Evolutionary conservation across 2,113 vertebrate species (phyloP), one percentile per base, ranked within the genome.

Genomic region (Toxotes jaculatrix): DNA sequence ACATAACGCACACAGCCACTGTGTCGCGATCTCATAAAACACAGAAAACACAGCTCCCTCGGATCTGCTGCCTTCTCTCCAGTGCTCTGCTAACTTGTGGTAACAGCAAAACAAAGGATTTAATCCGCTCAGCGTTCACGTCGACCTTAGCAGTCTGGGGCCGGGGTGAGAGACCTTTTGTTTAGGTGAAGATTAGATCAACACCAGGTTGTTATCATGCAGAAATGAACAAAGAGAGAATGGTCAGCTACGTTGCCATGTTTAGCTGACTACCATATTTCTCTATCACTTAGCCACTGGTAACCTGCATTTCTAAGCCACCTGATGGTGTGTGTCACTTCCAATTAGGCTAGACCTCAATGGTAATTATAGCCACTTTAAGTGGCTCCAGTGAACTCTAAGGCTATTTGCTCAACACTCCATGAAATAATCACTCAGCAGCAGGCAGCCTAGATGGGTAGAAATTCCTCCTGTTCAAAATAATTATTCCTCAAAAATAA

Each of bases 281-380:
- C 75, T 85, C 55, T 27, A 17, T 83, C 77, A 86, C 42, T 69
- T 38, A 71, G 69, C 80, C 77, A 64, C 3, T 67, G 40, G 27
- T 79, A 85, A 57, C 79, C 49, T 68, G 78, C 45, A 77, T 76
- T 45, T 64, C 77, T 82, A 87, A 95, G 93, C 87, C 95, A 95
- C 96, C 95, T 94, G 94, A 95, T 95, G 95, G 88, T 91, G 86
- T 74, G 87, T 95, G 96, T 95, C 96, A 95, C 32, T 82, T 92
- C 89, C 90, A 95, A 96, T 97, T 96, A 97, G 64, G 59, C 38
- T 88, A 86, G 92, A 19, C 4, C 59, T 82, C 74, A 81, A 32
- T 51, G 80, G 87, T 92, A 93, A 96, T 94, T 94, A 92, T 90
- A 90, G 93, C 57, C 40, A 89, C 91, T 80, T 90, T 93, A 81